Evolutionary conservation across 2,888 invertebrate species (phyloP).

Genomic region (Nemurella pictetii): DNA sequence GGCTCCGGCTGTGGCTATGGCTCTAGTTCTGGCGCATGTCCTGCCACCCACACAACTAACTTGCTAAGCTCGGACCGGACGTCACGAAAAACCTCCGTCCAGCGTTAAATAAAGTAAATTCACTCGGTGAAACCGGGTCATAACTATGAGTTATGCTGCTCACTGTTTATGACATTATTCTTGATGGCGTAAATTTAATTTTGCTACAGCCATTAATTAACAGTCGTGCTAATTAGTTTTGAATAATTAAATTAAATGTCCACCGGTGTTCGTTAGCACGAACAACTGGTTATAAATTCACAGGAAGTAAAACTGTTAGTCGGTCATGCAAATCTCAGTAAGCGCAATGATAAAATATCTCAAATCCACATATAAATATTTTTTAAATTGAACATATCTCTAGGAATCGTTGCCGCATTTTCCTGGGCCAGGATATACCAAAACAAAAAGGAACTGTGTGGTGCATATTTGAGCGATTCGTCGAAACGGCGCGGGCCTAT

Average conservation of each 20-base stretch:
- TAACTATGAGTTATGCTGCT: neutral
- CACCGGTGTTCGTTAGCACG: neutral
- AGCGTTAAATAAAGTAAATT: neutral
- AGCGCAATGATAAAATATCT: too few species aligned
- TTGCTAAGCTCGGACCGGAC: too few species aligned
- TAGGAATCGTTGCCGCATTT: too few species aligned
- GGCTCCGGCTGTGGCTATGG: too few species aligned
- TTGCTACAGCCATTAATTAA: neutral
- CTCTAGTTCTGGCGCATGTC: neutral
- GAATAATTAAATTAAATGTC: neutral
- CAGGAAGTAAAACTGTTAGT: too few species aligned
- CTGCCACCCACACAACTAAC: neutral
- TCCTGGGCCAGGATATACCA: too few species aligned
- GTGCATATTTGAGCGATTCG: neutral
- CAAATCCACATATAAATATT: too few species aligned
- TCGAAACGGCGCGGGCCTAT: neutral
- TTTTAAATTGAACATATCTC: too few species aligned
- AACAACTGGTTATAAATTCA: neutral
- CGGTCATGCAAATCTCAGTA: too few species aligned
- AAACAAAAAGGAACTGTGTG: too few species aligned
- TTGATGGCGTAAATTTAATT: neutral
- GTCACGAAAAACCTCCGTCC: neutral
- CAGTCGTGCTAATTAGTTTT: neutral
- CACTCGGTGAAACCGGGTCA: neutral
- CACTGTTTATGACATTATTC: neutral